A percentile compares a stretch with the other conserved stretches of the same genome.
These are phyloP conservation scores for Aleiodes leptofemur DNA, from an alignment of 2,888 invertebrate species.

Conservation along the genomic window DNA sequence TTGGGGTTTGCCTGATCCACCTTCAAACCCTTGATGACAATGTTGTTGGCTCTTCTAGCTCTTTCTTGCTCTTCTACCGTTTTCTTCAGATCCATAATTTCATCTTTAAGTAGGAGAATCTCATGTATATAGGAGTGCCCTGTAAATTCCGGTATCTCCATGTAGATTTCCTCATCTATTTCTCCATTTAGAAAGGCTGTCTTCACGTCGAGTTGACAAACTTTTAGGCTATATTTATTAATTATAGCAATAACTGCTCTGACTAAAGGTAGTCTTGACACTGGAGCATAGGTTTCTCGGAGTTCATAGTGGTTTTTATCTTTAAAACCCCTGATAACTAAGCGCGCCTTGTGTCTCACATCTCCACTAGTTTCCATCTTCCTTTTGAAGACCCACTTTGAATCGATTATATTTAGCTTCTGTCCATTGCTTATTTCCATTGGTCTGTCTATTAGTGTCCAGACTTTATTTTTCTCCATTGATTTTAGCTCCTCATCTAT, in stretches of 20 bases:
- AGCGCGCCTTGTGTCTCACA: neutral
- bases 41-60: too few relatives aligned
- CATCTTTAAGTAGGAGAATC: too few relatives aligned
- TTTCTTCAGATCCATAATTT: too few relatives aligned
- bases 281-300: conserved; percentile 38
- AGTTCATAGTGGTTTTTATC: conserved; percentile 45
- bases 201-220: conserved; percentile 53
- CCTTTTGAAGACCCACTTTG: neutral
- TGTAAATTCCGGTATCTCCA: conserved; percentile 47
- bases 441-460: neutral
- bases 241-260: conserved; percentile 48
- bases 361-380: neutral
- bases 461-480: conserved; percentile 6
- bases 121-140: neutral
- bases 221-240: conserved; percentile 40
- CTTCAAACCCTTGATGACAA: too few relatives aligned
- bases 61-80: too few relatives aligned
- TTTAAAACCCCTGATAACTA: conserved; percentile 45
- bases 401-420: conserved; percentile 4
- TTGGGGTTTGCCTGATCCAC: too few relatives aligned
- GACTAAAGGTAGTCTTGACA: conserved; percentile 48
- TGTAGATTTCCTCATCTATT: conserved; percentile 47
- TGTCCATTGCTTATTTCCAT: neutral
- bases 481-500: neutral
- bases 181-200: conserved; percentile 57